A percentile compares a stretch with the other conserved stretches of the same genome.
Conservation (phyloP, 2,797 vertebrate species). For the Galaxias olidus region DNA sequence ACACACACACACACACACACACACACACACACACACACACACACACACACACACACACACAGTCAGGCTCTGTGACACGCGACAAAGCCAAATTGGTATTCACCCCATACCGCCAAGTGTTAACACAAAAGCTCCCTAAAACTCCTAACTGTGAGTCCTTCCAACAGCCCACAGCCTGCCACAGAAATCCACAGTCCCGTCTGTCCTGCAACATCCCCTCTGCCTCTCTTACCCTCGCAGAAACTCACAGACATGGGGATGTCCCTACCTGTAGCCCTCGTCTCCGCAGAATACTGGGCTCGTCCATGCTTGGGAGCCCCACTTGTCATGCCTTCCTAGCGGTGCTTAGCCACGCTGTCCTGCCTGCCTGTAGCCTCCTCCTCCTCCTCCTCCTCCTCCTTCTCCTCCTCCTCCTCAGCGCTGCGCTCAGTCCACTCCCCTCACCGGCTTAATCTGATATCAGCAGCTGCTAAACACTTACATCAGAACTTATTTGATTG, state of each 20-base stretch:
- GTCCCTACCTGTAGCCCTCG: constrained; percentile 91
- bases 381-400: constrained; percentile 34
- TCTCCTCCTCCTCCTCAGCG: constrained; percentile 22
- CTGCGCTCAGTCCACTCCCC: constrained; percentile 19
- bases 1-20: constrained; percentile 10
- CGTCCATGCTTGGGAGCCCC: constrained; percentile 81
- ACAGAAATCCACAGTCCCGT: constrained; percentile 3
- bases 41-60: constrained; percentile 5
- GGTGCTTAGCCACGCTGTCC: constrained; percentile 81
- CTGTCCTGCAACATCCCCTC: neutral
- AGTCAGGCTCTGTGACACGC: neutral
- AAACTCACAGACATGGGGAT: neutral
- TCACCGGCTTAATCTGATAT: constrained; percentile 84
- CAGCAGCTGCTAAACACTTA: constrained; percentile 90
- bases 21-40: constrained; percentile 13
- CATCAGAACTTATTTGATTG: constrained; percentile 93
- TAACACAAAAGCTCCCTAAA: constrained; percentile 48
- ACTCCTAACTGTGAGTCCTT: constrained; percentile 45
- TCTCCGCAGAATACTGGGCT: constrained; percentile 91
- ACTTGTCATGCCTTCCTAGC: constrained; percentile 71
- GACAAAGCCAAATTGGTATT: constrained; percentile 30
- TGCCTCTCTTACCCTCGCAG: neutral
- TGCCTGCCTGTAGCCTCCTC: constrained; percentile 53
- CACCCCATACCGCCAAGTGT: constrained; percentile 43
- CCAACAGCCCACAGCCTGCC: constrained; percentile 17